Conservation (phyloP, 53 echinoderm and acorn worm species). For the Paelopatides confundens region DNA sequence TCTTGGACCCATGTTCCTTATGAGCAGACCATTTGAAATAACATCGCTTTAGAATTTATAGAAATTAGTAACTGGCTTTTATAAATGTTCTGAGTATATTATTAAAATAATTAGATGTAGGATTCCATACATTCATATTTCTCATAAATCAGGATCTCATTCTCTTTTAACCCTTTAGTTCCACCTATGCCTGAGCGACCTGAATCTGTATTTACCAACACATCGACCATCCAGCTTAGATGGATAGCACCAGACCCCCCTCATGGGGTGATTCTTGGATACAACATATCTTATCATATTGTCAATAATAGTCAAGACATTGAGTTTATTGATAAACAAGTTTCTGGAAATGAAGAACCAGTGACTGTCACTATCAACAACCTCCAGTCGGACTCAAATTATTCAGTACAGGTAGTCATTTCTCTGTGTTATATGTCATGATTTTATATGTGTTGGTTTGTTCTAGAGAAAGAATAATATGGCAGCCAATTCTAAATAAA, state of each 20-base stretch:
- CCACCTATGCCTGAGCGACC: slow-evolving; percentile 51
- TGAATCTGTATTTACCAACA: slow-evolving; percentile 22
- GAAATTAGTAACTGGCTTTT: too few relatives aligned
- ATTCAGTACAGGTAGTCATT: slow-evolving; percentile 49
- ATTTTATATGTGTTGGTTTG: too few relatives aligned
- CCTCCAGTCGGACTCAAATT: slow-evolving; percentile 32
- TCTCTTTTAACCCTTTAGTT: slow-evolving; percentile 41
- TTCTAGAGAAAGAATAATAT: too few relatives aligned
- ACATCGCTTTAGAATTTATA: too few relatives aligned
- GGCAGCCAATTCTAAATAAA: too few relatives aligned
- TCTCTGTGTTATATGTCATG: background rate
- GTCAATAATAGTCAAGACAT: background rate
- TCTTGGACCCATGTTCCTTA: too few relatives aligned
- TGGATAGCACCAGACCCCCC: slow-evolving; percentile 78
- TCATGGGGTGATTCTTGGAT: slow-evolving; percentile 68
- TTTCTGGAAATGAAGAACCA: background rate
- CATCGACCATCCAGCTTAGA: slow-evolving; percentile 60
- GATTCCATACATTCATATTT: too few relatives aligned
- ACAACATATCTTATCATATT: slow-evolving; percentile 56
- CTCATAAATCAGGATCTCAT: too few relatives aligned
- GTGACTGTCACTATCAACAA: background rate
- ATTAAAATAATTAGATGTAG: too few relatives aligned
- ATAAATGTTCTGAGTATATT: too few relatives aligned
- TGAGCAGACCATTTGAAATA: too few relatives aligned
- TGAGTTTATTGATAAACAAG: background rate